These are phyloP conservation scores for Beroe ovata DNA, from an alignment of 37 sponge, comb jelly and placozoan species.

Conservation along the genomic window DNA sequence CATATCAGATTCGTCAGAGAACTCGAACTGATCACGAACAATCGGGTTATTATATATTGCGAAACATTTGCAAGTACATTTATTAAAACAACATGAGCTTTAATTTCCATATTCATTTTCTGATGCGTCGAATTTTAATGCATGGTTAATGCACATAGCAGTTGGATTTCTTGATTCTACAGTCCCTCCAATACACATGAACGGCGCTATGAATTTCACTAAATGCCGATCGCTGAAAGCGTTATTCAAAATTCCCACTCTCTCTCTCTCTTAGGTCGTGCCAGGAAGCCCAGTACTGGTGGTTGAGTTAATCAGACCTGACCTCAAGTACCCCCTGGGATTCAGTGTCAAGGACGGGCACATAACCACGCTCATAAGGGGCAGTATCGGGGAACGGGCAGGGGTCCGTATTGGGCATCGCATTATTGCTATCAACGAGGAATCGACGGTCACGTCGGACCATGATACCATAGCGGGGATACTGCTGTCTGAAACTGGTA, in stretches of 20 bases:
- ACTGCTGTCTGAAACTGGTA: constrained; percentile 58
- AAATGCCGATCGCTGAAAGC: background rate
- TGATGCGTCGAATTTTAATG: too few relatives aligned
- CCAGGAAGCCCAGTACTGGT: constrained; percentile 87
- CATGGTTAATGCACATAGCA: too few relatives aligned
- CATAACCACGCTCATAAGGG: constrained; percentile 80
- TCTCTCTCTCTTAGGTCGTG: constrained; percentile 69
- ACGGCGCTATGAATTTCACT: too few relatives aligned
- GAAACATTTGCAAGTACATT: too few relatives aligned
- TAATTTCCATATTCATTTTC: too few relatives aligned
- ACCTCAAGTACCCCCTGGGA: constrained; percentile 90
- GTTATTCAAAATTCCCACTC: background rate
- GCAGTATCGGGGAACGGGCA: constrained; percentile 93
- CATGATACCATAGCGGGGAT: constrained; percentile 60
- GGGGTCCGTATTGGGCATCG: constrained; percentile 92
- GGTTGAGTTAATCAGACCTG: constrained; percentile 84
- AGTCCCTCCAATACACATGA: too few relatives aligned
- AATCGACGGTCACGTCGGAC: constrained; percentile 77
- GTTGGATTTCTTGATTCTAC: too few relatives aligned
- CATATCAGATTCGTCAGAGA: too few relatives aligned
- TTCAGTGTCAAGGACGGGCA: constrained; percentile 92
- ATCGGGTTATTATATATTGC: too few relatives aligned
- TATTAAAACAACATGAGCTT: too few relatives aligned
- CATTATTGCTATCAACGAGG: constrained; percentile 93
- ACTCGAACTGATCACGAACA: too few relatives aligned